These are phyloP conservation scores for Phortica magna DNA, from an alignment of 2,888 invertebrate species.

Conservation along the genomic window DNA sequence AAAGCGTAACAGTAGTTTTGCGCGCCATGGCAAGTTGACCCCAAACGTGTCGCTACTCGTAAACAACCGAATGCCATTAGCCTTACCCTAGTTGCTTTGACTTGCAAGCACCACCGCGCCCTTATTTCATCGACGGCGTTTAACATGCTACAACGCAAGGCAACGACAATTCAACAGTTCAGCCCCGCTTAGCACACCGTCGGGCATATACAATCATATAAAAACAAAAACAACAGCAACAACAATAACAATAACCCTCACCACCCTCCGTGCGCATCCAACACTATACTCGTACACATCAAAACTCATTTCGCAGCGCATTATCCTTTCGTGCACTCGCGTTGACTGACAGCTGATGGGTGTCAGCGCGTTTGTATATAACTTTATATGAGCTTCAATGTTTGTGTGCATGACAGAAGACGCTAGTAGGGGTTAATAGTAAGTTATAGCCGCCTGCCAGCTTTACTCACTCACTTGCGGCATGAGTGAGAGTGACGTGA, in stretches of 20 bases:
- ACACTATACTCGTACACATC: constrained; percentile 40
- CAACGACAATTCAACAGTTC: not conserved
- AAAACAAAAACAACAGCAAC: not conserved
- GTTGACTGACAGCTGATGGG: constrained; percentile 55
- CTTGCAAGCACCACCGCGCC: not conserved
- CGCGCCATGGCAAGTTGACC: not conserved
- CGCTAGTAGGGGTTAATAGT: constrained; percentile 37
- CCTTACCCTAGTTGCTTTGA: constrained; percentile 11
- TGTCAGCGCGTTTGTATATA: constrained; percentile 1
- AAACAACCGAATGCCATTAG: constrained; percentile 23
- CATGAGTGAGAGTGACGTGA: not conserved
- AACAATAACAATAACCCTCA: not conserved
- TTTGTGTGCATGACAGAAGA: constrained; percentile 4
- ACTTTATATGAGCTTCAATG: constrained; percentile 31
- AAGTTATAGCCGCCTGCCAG: not conserved
- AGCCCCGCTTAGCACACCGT: not conserved
- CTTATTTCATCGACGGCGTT: constrained; percentile 13
- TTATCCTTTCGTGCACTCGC: constrained; percentile 66
- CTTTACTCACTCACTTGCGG: not conserved
- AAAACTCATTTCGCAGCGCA: constrained; percentile 70
- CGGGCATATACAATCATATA: not conserved
- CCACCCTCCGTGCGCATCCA: not conserved
- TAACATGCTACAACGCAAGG: not conserved
- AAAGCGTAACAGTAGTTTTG: not conserved
- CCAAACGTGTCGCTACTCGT: not conserved